Base-by-base conservation (phyloP, 2,888 invertebrate species). In the Sipha maydis region DNA sequence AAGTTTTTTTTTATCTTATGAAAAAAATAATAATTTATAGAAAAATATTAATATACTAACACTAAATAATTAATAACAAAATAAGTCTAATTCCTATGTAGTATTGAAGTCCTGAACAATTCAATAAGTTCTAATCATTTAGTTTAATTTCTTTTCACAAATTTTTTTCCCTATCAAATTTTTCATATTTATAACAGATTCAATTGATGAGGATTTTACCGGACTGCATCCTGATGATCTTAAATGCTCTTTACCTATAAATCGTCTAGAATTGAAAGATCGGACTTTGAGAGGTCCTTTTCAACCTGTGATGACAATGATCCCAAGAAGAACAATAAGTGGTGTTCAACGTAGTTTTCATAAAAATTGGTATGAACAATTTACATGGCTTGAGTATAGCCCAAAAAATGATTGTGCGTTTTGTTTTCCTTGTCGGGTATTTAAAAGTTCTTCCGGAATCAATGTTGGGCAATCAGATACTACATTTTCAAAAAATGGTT, bases 391-490 rank as follows among this genome's bases (percentile, higher is more conserved):
- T 21, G 73, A 34, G 34, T 73, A 73, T 73, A 73, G 73, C 34
- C 73, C 34, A 34, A 73, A 34, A 73, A 31, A 21, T 34, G 19
- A 73, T 73, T 34, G 34, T 21, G 34, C 34, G 19, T 73, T 73
- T 73, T 73, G 73, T 34, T 73, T 73, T 34, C 73, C 73, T 34
- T 73, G 21, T 73, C 31, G 73, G 34, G 73, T 73, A 34, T 34
- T 73, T 73, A 73, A 73, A 34, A 17, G 17, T 73, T 34, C 7
- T 73, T 34, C 19, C 9, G 73, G 73, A 31, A 31, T 34, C 31
- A 73, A 73, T 73, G 21, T 19, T 73, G 34, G 73, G 9, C 73
- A 73, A 73, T 34, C 34, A 73, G 73, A 73, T 73, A 73, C 5
- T 31, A 73, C 73, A 21, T 73, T 73, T 73, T 73, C 73, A 34